A percentile compares a stretch with the other conserved stretches of the same genome.
phyloP scores from a whole-genome alignment of 2,888 invertebrate genomes.

The Hydropsyche betteni region DNA sequence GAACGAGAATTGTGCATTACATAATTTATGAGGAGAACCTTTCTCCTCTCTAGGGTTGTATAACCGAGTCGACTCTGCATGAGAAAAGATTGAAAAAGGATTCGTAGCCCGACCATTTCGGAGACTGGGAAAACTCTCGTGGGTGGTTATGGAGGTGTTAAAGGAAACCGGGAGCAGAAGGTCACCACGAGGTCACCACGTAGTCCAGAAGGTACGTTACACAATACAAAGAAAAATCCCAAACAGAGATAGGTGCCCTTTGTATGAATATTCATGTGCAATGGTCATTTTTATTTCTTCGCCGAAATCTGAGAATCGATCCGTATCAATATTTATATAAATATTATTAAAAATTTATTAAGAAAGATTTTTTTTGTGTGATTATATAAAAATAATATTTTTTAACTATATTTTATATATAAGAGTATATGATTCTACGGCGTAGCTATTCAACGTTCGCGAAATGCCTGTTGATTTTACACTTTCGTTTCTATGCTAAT shows the following conservation, averaged over 20 bases:
- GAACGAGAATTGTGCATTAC: constrained; percentile 38
- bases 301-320: too few species aligned
- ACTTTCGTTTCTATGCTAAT: constrained; percentile 51
- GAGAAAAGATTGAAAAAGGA: constrained; percentile 46
- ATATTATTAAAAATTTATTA: neutral
- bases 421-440: neutral
- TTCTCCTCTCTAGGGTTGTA: constrained; percentile 32
- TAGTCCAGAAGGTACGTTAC: constrained; percentile 21
- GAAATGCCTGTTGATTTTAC: constrained; percentile 49
- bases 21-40: constrained; percentile 43
- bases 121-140: constrained; percentile 32
- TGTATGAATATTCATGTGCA: too few species aligned
- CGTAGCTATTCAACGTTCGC: constrained; percentile 9
- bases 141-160: constrained; percentile 24
- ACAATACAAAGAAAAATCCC: constrained; percentile 37
- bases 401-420: too few species aligned
- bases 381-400: too few species aligned
- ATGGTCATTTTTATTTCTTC: too few species aligned
- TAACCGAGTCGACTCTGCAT: constrained; percentile 36
- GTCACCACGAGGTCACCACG: constrained; percentile 48
- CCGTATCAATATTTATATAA: too few species aligned
- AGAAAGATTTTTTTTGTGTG: too few species aligned
- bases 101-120: neutral
- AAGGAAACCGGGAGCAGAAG: constrained; percentile 42
- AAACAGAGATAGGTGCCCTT: too few species aligned